These are phyloP conservation scores for Eupithecia exiguata DNA, from an alignment of 2,888 invertebrate genomes.

Conservation along the genomic window DNA sequence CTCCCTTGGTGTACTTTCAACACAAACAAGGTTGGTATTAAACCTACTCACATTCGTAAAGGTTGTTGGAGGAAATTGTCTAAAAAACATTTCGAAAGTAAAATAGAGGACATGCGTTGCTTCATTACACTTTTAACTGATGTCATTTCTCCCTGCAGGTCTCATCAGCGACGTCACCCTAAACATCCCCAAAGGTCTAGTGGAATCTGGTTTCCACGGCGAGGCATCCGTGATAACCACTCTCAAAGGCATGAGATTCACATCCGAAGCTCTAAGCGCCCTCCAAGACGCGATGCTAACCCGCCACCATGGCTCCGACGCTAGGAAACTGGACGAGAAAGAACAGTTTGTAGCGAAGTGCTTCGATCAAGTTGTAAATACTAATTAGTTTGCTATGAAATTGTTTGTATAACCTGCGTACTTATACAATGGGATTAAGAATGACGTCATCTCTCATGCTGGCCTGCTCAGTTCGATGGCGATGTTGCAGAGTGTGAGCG, in stretches of 20 bases:
- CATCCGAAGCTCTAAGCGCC: constrained; percentile 84
- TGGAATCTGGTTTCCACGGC: constrained; percentile 84
- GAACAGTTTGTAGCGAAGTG: constrained; percentile 86
- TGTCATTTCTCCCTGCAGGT: constrained; percentile 49
- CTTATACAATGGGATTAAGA: too few relatives aligned
- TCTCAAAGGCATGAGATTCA: constrained; percentile 86
- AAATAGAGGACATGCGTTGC: neutral
- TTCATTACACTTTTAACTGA: neutral
- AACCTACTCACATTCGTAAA: too few relatives aligned
- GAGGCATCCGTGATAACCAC: constrained; percentile 87
- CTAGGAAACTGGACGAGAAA: constrained; percentile 76
- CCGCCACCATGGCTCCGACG: constrained; percentile 62
- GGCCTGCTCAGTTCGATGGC: too few relatives aligned
- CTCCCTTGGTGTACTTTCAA: too few relatives aligned
- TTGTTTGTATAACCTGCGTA: constrained; percentile 24
- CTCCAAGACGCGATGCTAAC: constrained; percentile 83
- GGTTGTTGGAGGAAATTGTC: too few relatives aligned
- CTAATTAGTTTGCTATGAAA: constrained; percentile 60
- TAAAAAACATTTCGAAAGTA: neutral
- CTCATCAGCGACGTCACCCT: constrained; percentile 86
- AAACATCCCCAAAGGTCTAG: constrained; percentile 85
- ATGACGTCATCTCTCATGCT: too few relatives aligned
- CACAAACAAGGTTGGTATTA: too few relatives aligned
- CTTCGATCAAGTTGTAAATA: constrained; percentile 85
- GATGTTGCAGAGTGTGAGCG: too few relatives aligned